Base-by-base conservation (phyloP, 2,113 vertebrate genomes). In the Oplegnathus fasciatus region DNA sequence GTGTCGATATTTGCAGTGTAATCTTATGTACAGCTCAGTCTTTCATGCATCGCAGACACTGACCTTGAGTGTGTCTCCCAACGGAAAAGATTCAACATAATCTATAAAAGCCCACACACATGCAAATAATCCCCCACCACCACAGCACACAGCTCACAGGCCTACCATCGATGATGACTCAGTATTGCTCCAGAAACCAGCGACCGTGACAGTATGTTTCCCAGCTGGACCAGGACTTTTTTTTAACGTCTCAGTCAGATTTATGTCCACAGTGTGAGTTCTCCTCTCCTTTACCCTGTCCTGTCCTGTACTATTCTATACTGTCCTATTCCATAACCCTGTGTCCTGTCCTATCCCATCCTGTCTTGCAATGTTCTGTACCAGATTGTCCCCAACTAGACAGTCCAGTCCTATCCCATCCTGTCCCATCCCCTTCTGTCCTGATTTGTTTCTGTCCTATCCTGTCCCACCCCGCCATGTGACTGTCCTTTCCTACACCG, bases 101-200 rank as follows among this genome's bases (percentile, higher is more conserved):
- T 84, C 82, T 74, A 70, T 83, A 64, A 67, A 78, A 87, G 34
- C 62, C 62, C 69, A 78, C 70, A 73, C 82, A 50, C 67, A 86
- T 75, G 84, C 66, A 73, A 85, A 83, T 82, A 71, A 85, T 68
- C 28, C 68, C 13, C 26, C 9, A 10, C 66, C 65, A 44, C 28
- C 50, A 55, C 37, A 73, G 57, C 26, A 7, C 67, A 88, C 54
- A 64, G 67, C 22, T 32, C 32, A 61, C 68, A 73, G 52, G 54
- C 30, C 18, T 2, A 6, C 22, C 69, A 50, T 32, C 4, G 13
- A 68, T 30, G 60, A 81, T 79, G 87, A 83, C 75, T 85, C 78
- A 78, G 32, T 67, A 57, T 42, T 82, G 75, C 50, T 44, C 75
- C 64, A 83, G 61, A 88, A 87, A 82, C 32, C 34, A 57, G 22